Evolutionary conservation across 2,797 vertebrate species (phyloP).

Genomic region (Melanogrammus aeglefinus): DNA sequence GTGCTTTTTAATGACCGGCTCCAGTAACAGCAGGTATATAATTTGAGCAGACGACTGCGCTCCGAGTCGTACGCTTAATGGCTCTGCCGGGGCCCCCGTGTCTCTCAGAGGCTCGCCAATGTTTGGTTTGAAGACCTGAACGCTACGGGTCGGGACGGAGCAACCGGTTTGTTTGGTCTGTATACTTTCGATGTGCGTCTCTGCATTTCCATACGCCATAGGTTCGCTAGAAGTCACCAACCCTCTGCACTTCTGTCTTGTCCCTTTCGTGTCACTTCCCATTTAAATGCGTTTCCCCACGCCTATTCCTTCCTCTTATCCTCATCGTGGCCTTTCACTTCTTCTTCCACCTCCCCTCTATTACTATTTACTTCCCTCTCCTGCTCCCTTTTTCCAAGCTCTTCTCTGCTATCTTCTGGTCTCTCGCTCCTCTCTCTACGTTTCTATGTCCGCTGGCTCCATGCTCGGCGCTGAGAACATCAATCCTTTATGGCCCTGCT

Average conservation of each 20-base stretch:
- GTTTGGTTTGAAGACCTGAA: no score
- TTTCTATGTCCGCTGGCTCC: constrained; percentile 18
- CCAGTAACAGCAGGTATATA: no score
- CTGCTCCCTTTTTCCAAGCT: background rate
- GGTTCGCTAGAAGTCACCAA: background rate
- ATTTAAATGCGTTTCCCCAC: constrained; percentile 9
- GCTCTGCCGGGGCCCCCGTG: no score
- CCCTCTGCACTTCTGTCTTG: constrained; percentile 15
- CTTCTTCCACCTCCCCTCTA: background rate
- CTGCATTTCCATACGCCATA: background rate
- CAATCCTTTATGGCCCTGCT: constrained; percentile 57
- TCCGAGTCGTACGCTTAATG: no score
- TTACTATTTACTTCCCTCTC: background rate
- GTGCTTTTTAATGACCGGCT: no score
- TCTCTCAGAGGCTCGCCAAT: no score
- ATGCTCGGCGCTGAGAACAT: constrained; percentile 55
- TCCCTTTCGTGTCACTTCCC: background rate
- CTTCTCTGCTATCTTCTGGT: background rate
- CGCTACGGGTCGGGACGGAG: background rate
- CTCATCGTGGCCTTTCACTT: background rate
- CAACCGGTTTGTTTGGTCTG: no score
- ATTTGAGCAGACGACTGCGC: no score
- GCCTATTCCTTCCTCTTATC: background rate
- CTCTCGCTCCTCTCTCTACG: constrained; percentile 12
- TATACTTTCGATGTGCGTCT: no score